A percentile compares a stretch with the other conserved stretches of the same genome.
Evolutionary conservation across 2,888 invertebrate species (phyloP).

Genomic region (Troides oblongomaculatus): DNA sequence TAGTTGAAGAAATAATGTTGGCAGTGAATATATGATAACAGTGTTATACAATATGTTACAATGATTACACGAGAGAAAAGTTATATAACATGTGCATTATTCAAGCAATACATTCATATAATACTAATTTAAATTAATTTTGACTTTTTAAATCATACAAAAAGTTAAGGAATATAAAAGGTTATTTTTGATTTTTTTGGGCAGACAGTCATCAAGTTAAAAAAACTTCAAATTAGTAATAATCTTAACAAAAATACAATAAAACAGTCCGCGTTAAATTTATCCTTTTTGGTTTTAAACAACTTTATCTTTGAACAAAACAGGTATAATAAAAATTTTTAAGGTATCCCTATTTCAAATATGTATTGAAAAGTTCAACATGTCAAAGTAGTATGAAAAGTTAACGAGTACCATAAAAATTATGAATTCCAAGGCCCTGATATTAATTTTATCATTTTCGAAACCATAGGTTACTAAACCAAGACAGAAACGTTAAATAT

Average conservation of each 20-base stretch:
- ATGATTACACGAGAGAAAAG: neutral
- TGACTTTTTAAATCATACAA: neutral
- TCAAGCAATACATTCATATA: neutral
- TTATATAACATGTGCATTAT: neutral
- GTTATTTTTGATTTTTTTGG: no score
- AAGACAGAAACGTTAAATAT: neutral
- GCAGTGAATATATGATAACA: neutral
- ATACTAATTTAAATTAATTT: neutral
- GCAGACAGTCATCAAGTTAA: no score
- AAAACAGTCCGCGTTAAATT: neutral
- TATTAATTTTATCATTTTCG: neutral
- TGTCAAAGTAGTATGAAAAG: neutral
- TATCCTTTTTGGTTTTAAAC: neutral
- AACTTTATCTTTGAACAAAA: neutral
- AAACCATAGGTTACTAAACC: neutral
- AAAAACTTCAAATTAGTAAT: no score
- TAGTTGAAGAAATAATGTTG: neutral
- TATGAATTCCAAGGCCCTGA: neutral
- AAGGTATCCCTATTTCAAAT: neutral
- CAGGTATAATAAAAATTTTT: neutral
- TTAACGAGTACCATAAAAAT: neutral
- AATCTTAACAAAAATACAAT: no score
- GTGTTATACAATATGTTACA: neutral
- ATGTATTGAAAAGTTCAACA: neutral
- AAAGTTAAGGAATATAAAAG: no score